Base-by-base conservation (phyloP, 2,888 invertebrate genomes). In the Microctonus aethiopoides region DNA sequence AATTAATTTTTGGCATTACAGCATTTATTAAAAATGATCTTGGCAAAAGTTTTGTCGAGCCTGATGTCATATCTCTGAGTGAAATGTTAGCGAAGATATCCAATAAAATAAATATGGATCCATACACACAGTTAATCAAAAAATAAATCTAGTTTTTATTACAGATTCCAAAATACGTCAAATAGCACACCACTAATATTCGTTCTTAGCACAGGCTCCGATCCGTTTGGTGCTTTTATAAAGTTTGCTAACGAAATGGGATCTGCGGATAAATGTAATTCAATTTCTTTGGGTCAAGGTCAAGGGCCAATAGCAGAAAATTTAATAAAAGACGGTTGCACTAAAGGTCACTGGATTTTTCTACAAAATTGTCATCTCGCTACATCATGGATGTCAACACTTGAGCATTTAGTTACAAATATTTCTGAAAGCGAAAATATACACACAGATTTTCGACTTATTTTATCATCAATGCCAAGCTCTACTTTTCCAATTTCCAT, bases 331-430 rank as follows among this genome's bases (percentile, higher is more conserved):
- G 87, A 88, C 65, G 96, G 94, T 1, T 89, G 91, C 76, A 88
- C 88, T 1, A 89, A 90, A 66, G 97, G 97, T 0, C 91, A 94
- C 74, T 98, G 98, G 98, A 91, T 98, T 7, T 94, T 96, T 84
- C 88, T 88, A n/a, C 90, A 96, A 90, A 97, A 97, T 84, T 97
- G 96, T 79, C 97, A 98, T 84, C 88, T 98, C 80, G 97, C 97
- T 3, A 94, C 95, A 0, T 96, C 96, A 0, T 98, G 97, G 97
- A 96, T 98, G 96, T 88, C 92, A 22, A 88, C 89, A 1, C 89
- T 98, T 87, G 97, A 97, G 85, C 88, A 91, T 72, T 90, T 95
- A 34, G 93, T 96, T 26, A 90, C 93, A 59, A 90, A 91, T 74
- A 90, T 97, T 62, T 88, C 90, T 0, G 90, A 92, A 73, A 88